Conservation (phyloP, 2,888 invertebrate genomes). For the Dolomedes plantarius region DNA sequence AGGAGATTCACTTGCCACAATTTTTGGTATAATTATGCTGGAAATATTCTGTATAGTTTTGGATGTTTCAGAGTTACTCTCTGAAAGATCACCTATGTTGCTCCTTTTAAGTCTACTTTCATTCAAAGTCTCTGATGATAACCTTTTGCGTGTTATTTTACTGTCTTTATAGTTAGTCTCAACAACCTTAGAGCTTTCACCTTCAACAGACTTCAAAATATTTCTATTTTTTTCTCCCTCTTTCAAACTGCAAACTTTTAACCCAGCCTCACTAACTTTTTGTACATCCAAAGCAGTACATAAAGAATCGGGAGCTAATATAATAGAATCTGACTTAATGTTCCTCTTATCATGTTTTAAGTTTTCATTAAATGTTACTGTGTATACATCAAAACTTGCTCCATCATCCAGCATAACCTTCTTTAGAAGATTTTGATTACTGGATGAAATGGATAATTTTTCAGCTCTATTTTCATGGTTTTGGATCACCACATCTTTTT, state of each 20-base stretch:
- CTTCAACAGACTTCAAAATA: background rate
- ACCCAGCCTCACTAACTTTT: background rate
- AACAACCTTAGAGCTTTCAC: background rate
- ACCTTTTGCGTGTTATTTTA: background rate
- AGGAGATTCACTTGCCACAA: too few species aligned
- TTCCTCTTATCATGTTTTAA: slow-evolving; percentile 2
- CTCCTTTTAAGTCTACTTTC: background rate
- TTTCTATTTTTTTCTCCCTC: background rate
- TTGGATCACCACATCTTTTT: background rate
- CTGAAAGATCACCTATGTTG: background rate
- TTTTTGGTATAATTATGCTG: too few species aligned
- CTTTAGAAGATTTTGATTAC: slow-evolving; percentile 21
- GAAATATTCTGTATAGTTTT: too few species aligned
- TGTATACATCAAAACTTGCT: slow-evolving; percentile 30
- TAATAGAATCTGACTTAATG: slow-evolving; percentile 33
- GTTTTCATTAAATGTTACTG: slow-evolving; percentile 4
- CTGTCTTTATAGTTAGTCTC: background rate
- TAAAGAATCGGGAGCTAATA: slow-evolving; percentile 52
- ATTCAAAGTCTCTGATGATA: background rate
- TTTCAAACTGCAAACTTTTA: background rate
- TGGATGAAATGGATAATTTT: background rate
- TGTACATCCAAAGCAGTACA: slow-evolving; percentile 20
- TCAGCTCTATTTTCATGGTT: background rate
- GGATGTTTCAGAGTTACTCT: too few species aligned
- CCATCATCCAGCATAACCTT: slow-evolving; percentile 35